Conservation (phyloP, 2,113 vertebrate species). For the Prionailurus viverrinus region DNA sequence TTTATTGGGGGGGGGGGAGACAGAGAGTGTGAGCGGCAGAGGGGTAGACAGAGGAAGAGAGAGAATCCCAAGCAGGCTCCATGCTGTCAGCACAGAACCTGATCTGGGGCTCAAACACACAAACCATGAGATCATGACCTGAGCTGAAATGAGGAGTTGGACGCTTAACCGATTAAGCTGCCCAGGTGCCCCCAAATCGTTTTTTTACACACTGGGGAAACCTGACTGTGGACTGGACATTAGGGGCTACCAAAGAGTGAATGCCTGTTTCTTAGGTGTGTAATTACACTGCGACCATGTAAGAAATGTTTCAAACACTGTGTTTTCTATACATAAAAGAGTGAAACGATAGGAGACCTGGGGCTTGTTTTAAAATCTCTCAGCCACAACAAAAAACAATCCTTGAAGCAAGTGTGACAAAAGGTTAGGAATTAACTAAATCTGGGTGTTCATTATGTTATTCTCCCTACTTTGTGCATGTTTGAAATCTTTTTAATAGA, state of each 20-base stretch:
- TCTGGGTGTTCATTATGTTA: neutral
- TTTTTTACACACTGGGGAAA: neutral
- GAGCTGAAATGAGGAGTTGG: too few relatives aligned
- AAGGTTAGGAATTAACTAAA: neutral
- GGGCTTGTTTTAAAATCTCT: slow-evolving; percentile 5
- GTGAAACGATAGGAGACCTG: neutral
- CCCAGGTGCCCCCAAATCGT: neutral
- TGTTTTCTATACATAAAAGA: neutral
- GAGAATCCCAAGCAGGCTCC: too few relatives aligned
- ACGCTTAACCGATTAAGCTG: too few relatives aligned
- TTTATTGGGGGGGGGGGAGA: too few relatives aligned
- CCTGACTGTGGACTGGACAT: neutral
- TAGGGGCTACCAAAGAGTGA: neutral
- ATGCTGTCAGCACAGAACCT: too few relatives aligned
- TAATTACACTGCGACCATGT: neutral
- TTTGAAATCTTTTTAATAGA: neutral
- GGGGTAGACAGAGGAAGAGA: too few relatives aligned
- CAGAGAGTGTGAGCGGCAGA: too few relatives aligned
- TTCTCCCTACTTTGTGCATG: neutral
- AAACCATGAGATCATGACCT: too few relatives aligned
- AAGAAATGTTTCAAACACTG: neutral
- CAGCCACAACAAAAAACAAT: neutral
- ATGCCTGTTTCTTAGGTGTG: neutral
- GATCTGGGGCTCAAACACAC: too few relatives aligned
- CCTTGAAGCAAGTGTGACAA: neutral